Evolutionary conservation across 2,113 vertebrate genomes (phyloP), one percentile per base, ranked within the genome.

Genomic region (Megalops atlanticus): DNA sequence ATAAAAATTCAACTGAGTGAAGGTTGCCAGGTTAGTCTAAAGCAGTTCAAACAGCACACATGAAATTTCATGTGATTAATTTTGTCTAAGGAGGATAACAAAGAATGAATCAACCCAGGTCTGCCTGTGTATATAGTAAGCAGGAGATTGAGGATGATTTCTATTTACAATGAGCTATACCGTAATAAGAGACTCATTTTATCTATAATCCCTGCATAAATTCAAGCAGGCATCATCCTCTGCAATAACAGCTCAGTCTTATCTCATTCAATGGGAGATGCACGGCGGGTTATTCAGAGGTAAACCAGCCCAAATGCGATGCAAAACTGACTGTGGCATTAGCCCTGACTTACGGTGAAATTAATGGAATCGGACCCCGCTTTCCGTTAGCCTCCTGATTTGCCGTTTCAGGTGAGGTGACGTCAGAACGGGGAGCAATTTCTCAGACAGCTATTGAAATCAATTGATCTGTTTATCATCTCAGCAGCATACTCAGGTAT

Each of bases 381-480:
- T 21, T 71, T 35, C 11, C 24, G 64, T 47, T 36, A 40, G 14
- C 41, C 70, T 15, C 21, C 40, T 8, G 45, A 79, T 33, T 45
- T 38, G 31, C 33, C 1, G 7, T 70, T 74, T 58, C 14, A 6
- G 27, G 54, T 35, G 39, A 40, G 10, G 38, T 79, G 45, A 49
- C 21, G 35, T 72, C 78, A 64, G 31, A 38, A 16, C 5, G 40
- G 69, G 71, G 47, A 77, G 21, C 41, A 33, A 71, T 79, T 78
- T 78, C 73, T 79, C 78, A n/a, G n/a, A 81, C 21, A 78, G 82
- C 69, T 27, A 78, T 43, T 77, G 78, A 85, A 79, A 76, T 52
- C 35, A 36, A 86, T 80, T 70, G 80, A 79, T 86, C 81, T 85
- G 84, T 88, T 88, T 84, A 82, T 87, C 84, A 86, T 88, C 80